Base-by-base conservation (phyloP, 2,888 invertebrate genomes). In the Rhagium mordax region DNA sequence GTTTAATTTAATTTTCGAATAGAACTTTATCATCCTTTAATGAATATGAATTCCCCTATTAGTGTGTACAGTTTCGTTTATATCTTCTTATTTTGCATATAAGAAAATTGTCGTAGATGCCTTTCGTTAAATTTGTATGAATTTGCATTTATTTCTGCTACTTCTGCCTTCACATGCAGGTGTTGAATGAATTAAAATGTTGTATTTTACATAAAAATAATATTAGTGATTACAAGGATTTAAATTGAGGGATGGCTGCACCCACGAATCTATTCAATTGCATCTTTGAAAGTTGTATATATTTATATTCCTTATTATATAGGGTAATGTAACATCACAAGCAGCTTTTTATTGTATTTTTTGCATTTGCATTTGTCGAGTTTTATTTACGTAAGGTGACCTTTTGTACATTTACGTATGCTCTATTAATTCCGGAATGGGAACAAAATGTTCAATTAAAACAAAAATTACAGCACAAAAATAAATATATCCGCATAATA, bases 1-100 rank as follows among this genome's bases (percentile, higher is more conserved):
- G 53, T 16, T 33, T 65, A 29, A 65, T 51, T 51, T 65, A 15
- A 51, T 51, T 65, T 65, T 65, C 33, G 53, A 65, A 6, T 5
- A 53, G 20, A 16, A 53, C 15, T 13, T 64, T 64, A 51, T 61
- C 61, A 21, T 48, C 5, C 8, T 15, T 61, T 61, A 61, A 61
- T 51, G 64, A 49, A 24, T 64, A 64, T 49, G 18, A 64, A 21
- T 49, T 21, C 15, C 48, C 27, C 21, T 64, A 18, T 59, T 20
- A 18, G 59, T 16, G 41, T 10, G n/a, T n/a, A 61, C 48, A 8
- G 64, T 16, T 49, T 27, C 15, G 8, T n/a, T 24, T 16, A 15
- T 27, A 47, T 20, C 27, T 15, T 8, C 21, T 48, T 47, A 33
- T 41, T 41, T 60, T 18, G 41, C 48, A 20, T 61, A 47, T 18